A percentile compares a stretch with the other conserved stretches of the same genome.
These are phyloP conservation scores for Saccopteryx leptura DNA, from an alignment of 2,113 vertebrate species.

Conservation along the genomic window DNA sequence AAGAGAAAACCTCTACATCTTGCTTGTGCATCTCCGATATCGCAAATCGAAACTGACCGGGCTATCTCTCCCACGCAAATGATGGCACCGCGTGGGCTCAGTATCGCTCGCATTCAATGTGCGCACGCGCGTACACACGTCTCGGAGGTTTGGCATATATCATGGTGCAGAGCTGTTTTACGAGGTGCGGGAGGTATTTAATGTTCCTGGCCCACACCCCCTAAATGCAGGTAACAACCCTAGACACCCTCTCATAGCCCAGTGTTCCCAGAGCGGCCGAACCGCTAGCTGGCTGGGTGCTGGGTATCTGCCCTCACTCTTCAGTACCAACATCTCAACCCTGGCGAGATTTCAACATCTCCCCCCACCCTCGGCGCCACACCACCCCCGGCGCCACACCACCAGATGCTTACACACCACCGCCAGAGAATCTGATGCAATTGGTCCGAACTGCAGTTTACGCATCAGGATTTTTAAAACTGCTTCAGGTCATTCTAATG, in stretches of 20 bases:
- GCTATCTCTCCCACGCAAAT: not conserved
- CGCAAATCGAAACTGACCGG: not conserved
- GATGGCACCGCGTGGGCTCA: not conserved
- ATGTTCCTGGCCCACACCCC: not conserved
- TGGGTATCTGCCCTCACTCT: not conserved
- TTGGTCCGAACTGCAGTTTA: not conserved
- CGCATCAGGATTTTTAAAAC: not conserved
- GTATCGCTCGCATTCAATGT: not conserved
- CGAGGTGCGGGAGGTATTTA: not conserved
- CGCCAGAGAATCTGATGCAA: not conserved
- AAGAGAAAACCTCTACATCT: not conserved
- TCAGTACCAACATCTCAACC: not conserved
- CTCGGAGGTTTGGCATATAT: not conserved
- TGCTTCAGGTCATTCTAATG: not conserved
- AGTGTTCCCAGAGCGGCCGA: not conserved
- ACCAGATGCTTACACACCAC: not conserved
- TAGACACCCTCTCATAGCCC: not conserved
- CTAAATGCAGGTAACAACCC: not conserved
- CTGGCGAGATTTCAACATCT: not conserved
- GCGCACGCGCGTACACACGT: rapidly evolving
- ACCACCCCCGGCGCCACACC: not conserved
- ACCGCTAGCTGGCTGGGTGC: not conserved
- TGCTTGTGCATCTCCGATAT: not conserved
- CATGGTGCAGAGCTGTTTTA: not conserved
- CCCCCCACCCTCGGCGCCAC: too few relatives aligned